Conservation (phyloP, 1,140 invertebrate species). For the Sitophilus oryzae region DNA sequence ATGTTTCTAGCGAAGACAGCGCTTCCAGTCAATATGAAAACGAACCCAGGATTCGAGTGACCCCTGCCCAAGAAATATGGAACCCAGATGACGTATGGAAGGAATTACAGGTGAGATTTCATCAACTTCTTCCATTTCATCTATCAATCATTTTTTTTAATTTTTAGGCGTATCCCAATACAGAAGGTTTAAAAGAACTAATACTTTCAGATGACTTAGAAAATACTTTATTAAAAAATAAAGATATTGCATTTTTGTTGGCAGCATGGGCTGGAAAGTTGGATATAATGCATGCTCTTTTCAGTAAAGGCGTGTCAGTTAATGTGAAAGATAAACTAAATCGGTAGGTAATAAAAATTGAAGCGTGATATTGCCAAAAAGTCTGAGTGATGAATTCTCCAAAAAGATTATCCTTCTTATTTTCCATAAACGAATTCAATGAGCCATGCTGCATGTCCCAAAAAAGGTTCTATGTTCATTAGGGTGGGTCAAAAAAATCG, state of each 20-base stretch:
- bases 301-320: conserved; percentile 44
- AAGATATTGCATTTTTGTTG: conserved; percentile 42
- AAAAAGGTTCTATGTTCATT: too few species aligned
- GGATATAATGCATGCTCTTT: conserved; percentile 42
- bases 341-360: conserved; percentile 44
- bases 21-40: conserved; percentile 47
- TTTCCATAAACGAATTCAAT: too few species aligned
- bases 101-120: conserved; percentile 41
- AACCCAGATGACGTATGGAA: conserved; percentile 45
- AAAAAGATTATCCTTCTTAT: too few species aligned
- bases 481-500: too few species aligned
- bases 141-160: too few species aligned
- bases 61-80: conserved; percentile 50
- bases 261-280: conserved; percentile 50
- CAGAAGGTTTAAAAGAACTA: conserved; percentile 46
- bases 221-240: conserved; percentile 28
- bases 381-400: too few species aligned
- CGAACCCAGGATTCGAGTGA: conserved; percentile 44
- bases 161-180: conserved; percentile 43
- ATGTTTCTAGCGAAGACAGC: conserved; percentile 53
- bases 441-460: too few species aligned
- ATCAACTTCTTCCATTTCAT: neutral
- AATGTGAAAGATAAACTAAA: conserved; percentile 46
- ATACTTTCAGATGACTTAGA: conserved; percentile 44
- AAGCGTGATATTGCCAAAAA: too few species aligned